phyloP scores from a whole-genome alignment of 2,888 invertebrate species.

The Drosophila testacea region DNA sequence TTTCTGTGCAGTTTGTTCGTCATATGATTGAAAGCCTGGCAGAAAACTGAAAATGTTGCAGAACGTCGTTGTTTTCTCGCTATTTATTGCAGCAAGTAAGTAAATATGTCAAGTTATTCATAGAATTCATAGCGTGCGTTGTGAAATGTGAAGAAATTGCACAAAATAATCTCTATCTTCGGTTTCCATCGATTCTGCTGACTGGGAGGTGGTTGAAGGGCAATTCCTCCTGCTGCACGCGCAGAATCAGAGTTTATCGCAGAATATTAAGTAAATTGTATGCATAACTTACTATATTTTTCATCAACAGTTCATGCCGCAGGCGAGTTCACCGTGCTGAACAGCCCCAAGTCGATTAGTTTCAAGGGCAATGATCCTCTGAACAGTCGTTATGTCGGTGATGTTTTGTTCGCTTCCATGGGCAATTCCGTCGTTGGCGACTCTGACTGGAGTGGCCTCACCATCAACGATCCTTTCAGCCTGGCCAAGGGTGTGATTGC shows the following conservation, averaged over 20 bases:
- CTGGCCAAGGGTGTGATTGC: constrained; percentile 90
- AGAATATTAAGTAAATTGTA: not conserved
- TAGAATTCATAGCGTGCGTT: not conserved
- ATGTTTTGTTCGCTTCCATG: constrained; percentile 90
- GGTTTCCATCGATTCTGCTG: constrained; percentile 44
- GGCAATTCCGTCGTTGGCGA: constrained; percentile 91
- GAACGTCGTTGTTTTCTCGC: constrained; percentile 79
- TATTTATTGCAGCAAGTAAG: constrained; percentile 83
- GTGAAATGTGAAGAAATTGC: not conserved
- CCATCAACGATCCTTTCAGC: constrained; percentile 89
- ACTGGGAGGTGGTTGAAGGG: constrained; percentile 16
- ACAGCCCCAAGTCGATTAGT: constrained; percentile 88
- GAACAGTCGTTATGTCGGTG: constrained; percentile 88
- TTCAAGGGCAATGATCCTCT: constrained; percentile 89
- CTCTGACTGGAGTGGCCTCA: constrained; percentile 89
- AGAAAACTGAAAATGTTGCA: constrained; percentile 82
- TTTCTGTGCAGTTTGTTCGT: constrained; percentile 78
- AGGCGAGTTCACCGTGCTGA: constrained; percentile 89
- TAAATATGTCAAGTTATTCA: constrained; percentile 41
- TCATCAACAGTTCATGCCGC: constrained; percentile 73
- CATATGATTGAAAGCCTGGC: constrained; percentile 83
- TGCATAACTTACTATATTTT: not conserved
- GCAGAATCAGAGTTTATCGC: constrained; percentile 49
- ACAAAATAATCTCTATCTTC: constrained; percentile 22
- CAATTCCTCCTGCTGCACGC: constrained; percentile 39